Conservation (phyloP, 2,888 invertebrate genomes). For the Nipponacmea schrenckii region DNA sequence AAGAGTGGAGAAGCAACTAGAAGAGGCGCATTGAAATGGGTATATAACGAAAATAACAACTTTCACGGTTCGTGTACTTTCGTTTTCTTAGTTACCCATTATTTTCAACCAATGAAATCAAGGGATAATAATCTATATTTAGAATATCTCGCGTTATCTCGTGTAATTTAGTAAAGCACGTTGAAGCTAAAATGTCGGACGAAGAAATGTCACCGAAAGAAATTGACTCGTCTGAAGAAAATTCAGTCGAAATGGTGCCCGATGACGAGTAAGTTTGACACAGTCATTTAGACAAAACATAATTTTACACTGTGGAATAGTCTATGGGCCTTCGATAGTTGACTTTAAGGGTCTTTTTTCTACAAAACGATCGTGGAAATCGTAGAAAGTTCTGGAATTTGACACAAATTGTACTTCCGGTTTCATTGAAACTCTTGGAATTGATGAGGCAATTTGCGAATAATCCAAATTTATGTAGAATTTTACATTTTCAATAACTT, state of each 20-base stretch:
- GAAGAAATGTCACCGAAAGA: slow-evolving; percentile 1
- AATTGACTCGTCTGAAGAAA: background rate
- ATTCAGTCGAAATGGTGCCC: background rate
- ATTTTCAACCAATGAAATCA: background rate
- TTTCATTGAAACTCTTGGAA: background rate
- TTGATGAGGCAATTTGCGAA: too few species aligned
- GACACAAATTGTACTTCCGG: background rate
- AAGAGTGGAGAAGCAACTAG: too few species aligned
- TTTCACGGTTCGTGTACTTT: too few species aligned
- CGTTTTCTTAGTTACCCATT: too few species aligned
- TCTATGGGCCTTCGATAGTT: background rate
- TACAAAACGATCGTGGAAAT: background rate
- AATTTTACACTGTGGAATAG: background rate
- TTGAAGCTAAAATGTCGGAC: slow-evolving; percentile 1
- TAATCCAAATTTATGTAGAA: too few species aligned
- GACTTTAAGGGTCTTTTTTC: background rate
- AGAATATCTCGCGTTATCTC: background rate
- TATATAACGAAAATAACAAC: too few species aligned
- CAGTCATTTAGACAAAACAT: background rate
- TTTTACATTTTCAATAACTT: too few species aligned
- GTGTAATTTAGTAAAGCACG: background rate
- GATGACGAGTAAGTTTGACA: background rate
- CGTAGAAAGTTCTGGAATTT: background rate
- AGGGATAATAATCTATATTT: background rate
- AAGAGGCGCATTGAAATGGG: too few species aligned